Base-by-base conservation (phyloP, 2,113 vertebrate species). In the Guaruba guarouba region DNA sequence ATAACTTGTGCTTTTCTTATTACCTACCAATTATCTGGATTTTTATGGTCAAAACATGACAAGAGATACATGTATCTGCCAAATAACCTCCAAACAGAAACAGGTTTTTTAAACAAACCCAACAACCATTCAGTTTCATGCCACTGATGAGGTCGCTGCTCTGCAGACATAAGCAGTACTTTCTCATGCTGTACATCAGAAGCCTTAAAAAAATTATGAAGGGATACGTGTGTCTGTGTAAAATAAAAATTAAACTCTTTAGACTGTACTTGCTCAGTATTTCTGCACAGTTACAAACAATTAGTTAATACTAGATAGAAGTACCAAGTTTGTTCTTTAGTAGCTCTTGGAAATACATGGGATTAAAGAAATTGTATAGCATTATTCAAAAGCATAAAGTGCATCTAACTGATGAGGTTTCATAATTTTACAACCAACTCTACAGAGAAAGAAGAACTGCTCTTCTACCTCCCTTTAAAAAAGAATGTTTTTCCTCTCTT, bases 111-210 rank as follows among this genome's bases (percentile, higher is more conserved):
- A 84, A 88, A 87, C n/a, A 95, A 82, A 66, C 1, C 1, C 69
- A 33, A 52, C 28, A 62, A 81, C 55, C 68, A 44, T 4, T 82
- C 61, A 22, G 55, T n/a, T 92, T 64, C 62, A 85, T 39, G 61
- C 12, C 33, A 15, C 24, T 20, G 55, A 41, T 11, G 84, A 89
- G 69, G 55, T n/a, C 1, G 0, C 23, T 63, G 51, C 73, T 86
- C 77, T 87, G 66, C 84, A 75, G 83, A 74, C 76, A 41, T 15
- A 33, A 92, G 91, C 91, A 95, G 51, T 93, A 80, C 82, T 79
- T 64, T 66, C 79, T 77, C 85, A 86, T 28, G 14, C 75, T 63
- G 35, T 69, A 82, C 55, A 85, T 86, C 39, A 67, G 6, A 62
- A 86, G 29, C 2, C 55, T 52, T 49, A 9, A 29, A 84, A 77